Evolutionary conservation across 2,113 vertebrate species (phyloP).

Genomic region (Grammomys dolichurus): DNA sequence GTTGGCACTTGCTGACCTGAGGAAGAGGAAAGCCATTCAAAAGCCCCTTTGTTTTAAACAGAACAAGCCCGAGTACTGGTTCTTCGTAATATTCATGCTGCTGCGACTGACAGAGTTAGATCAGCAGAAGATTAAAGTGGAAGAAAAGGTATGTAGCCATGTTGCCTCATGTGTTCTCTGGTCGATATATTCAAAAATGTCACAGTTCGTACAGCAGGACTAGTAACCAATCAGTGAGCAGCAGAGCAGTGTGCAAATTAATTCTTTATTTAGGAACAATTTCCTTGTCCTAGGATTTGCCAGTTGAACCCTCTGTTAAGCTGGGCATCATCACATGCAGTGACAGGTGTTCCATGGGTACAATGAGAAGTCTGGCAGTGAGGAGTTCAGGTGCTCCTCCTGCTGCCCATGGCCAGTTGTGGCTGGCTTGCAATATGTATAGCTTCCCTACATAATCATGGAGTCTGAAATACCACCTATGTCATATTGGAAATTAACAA

Average conservation of each 20-base stretch:
- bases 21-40: constrained; percentile 16
- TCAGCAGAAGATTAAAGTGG: constrained; percentile 88
- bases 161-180: neutral
- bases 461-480: neutral
- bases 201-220: neutral
- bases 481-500: constrained; percentile 9
- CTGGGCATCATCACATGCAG: neutral
- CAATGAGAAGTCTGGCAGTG: neutral
- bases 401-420: accelerated
- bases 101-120: constrained; percentile 92
- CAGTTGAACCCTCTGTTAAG: neutral
- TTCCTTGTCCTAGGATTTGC: neutral
- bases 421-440: neutral
- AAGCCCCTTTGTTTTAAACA: constrained; percentile 78
- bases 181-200: neutral
- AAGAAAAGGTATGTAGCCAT: constrained; percentile 92
- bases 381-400: accelerated
- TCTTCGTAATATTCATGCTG: constrained; percentile 90
- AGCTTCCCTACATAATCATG: neutral
- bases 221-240: neutral
- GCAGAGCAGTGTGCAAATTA: neutral
- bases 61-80: constrained; percentile 91
- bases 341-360: neutral
- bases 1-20: neutral
- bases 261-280: neutral